Evolutionary conservation across 2,797 vertebrate genomes (phyloP).

Genomic region (Intellagama lesueurii): DNA sequence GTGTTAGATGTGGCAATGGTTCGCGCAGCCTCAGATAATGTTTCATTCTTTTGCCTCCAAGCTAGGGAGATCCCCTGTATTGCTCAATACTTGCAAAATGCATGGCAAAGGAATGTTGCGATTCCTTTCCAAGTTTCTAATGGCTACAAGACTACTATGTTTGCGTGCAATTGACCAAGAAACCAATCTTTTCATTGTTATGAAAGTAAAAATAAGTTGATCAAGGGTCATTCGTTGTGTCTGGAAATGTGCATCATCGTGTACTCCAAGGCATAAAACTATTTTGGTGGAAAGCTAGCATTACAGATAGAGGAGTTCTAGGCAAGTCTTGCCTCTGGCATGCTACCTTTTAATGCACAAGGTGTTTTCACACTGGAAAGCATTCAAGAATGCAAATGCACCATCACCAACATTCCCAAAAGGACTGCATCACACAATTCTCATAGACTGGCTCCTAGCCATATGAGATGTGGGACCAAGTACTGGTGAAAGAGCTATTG

Average conservation of each 20-base stretch:
- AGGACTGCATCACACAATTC: neutral
- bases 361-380: neutral
- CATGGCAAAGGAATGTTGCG: neutral
- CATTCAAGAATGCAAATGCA: neutral
- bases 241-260: neutral
- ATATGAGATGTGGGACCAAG: neutral
- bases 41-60: neutral
- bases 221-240: neutral
- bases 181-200: neutral
- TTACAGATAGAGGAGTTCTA: neutral
- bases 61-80: neutral
- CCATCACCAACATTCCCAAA: neutral
- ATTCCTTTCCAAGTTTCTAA: neutral
- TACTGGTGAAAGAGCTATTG: neutral
- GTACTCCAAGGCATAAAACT: neutral
- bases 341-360: neutral
- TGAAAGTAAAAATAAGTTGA: neutral
- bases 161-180: neutral
- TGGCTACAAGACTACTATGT: neutral
- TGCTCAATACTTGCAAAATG: constrained; percentile 8
- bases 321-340: neutral
- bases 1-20: neutral
- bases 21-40: neutral
- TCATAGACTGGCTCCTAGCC: neutral
- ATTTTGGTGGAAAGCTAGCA: neutral